Evolutionary conservation across 2,113 vertebrate species (phyloP).

Genomic region (Phocoena sinus): DNA sequence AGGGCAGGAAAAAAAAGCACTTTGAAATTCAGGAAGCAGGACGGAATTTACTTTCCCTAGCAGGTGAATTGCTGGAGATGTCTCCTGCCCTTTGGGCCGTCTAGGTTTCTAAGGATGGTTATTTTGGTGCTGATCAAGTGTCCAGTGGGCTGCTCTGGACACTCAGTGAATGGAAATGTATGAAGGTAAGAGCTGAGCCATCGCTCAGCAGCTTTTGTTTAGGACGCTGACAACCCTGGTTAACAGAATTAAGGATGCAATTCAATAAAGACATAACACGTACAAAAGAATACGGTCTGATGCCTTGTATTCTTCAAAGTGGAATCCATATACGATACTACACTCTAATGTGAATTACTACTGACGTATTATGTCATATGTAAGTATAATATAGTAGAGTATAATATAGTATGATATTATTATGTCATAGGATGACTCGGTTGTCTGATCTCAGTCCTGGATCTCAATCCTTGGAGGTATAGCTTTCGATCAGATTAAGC

Average conservation of each 20-base stretch:
- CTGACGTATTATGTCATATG: background rate
- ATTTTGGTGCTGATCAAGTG: background rate
- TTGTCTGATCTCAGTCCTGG: background rate
- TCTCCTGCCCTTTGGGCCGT: background rate
- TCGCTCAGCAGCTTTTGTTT: background rate
- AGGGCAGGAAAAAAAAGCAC: background rate
- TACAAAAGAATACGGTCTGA: background rate
- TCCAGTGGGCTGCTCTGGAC: background rate
- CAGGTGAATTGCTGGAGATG: background rate
- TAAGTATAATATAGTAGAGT: background rate
- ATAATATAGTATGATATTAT: too few species aligned
- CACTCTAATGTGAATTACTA: background rate
- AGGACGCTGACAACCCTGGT: accelerated
- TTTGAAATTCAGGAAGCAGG: background rate
- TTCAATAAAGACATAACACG: accelerated
- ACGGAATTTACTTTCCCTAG: background rate
- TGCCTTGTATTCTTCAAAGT: background rate
- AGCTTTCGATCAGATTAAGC: background rate
- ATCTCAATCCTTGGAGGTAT: background rate
- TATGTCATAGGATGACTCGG: background rate
- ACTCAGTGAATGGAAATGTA: background rate
- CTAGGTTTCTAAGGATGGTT: background rate
- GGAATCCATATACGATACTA: background rate
- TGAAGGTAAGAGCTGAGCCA: background rate
- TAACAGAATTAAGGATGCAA: background rate